These are phyloP conservation scores for Calyptommatus sinebrachiatus DNA, from an alignment of 2,113 vertebrate genomes.

Conservation along the genomic window DNA sequence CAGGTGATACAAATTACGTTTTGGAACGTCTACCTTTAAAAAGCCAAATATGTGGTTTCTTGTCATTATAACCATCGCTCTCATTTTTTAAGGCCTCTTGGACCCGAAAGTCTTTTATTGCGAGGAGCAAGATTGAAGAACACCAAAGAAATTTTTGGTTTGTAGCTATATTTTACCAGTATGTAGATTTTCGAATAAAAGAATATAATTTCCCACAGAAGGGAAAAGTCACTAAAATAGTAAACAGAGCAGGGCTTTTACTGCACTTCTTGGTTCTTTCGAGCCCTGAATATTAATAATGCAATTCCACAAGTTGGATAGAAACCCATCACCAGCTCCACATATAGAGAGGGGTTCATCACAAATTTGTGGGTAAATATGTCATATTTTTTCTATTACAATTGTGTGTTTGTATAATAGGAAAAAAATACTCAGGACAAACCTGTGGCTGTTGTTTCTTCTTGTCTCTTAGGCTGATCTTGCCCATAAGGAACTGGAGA, in stretches of 20 bases:
- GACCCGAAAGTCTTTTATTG: constrained; percentile 94
- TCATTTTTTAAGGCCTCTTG: constrained; percentile 82
- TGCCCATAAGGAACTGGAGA: no score
- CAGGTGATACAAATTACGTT: neutral
- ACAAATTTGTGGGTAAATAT: no score
- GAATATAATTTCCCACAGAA: neutral
- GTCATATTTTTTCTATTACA: no score
- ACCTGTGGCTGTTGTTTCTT: no score
- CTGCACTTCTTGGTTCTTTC: constrained; percentile 2
- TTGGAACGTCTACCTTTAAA: neutral
- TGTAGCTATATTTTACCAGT: constrained; percentile 63
- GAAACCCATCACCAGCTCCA: no score
- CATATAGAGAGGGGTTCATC: no score
- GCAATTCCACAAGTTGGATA: no score
- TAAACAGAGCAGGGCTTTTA: neutral
- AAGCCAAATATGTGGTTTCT: neutral
- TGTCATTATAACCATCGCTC: constrained; percentile 12
- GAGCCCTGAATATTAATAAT: neutral
- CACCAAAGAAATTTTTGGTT: constrained; percentile 98
- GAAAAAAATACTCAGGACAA: no score
- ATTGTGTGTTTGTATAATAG: no score
- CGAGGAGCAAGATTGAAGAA: constrained; percentile 98
- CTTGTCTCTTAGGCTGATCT: no score
- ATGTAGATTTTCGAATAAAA: neutral
- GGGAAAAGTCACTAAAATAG: neutral